Evolutionary conservation across 2,113 vertebrate genomes (phyloP).

Genomic region (Megaptera novaeangliae): DNA sequence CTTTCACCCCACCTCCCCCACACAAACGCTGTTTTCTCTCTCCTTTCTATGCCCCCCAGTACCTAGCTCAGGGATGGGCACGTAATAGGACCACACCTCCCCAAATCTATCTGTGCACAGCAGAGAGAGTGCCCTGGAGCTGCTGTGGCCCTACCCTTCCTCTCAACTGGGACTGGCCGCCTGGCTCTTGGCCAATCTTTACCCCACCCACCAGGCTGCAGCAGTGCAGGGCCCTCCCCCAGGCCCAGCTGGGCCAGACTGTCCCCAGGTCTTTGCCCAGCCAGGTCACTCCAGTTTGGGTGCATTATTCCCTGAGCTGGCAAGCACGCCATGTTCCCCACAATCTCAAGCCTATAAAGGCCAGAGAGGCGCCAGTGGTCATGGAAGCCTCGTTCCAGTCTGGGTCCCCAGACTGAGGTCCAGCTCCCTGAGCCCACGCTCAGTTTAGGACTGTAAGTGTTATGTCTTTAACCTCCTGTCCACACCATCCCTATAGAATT

Average conservation of each 20-base stretch:
- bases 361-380: constrained; percentile 38
- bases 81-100: no score
- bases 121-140: neutral
- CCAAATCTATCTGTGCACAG: neutral
- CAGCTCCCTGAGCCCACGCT: neutral
- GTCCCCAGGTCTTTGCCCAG: neutral
- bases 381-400: neutral
- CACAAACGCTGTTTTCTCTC: neutral
- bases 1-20: neutral
- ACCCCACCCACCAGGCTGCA: neutral
- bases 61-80: neutral
- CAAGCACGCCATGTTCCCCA: constrained; percentile 42
- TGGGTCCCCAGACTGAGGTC: neutral
- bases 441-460: neutral
- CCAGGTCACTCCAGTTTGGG: neutral
- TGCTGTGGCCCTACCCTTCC: no score
- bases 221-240: neutral
- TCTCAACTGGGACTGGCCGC: neutral
- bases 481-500: neutral
- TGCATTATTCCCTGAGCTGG: constrained; percentile 31
- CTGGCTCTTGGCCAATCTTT: neutral
- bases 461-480: constrained; percentile 18
- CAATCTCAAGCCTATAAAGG: constrained; percentile 54
- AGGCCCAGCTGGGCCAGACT: neutral
- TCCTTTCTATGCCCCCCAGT: neutral